phyloP scores from a whole-genome alignment of 2,113 vertebrate genomes.

The Sakesphorus luctuosus region DNA sequence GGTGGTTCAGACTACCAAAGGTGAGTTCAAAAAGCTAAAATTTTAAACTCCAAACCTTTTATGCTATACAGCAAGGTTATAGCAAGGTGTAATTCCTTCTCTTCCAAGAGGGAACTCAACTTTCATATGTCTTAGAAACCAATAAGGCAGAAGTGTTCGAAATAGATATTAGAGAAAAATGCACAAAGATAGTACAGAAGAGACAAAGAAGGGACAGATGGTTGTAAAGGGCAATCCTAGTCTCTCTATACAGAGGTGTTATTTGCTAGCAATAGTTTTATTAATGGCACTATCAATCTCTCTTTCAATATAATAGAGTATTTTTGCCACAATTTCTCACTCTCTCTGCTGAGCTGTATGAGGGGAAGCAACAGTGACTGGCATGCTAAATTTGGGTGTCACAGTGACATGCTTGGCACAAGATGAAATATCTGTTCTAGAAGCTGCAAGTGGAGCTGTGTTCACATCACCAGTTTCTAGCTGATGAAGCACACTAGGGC shows the following conservation, averaged over 20 bases:
- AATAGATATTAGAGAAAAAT: neutral
- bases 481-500: neutral
- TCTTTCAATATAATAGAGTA: constrained; percentile 22
- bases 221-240: neutral
- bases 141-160: constrained; percentile 2
- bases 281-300: constrained; percentile 42
- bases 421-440: constrained; percentile 23
- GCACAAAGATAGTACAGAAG: neutral
- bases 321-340: constrained; percentile 31
- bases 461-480: neutral
- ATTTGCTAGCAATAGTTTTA: constrained; percentile 47
- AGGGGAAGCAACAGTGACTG: constrained; percentile 1
- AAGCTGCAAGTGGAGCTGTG: constrained; percentile 8
- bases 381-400: constrained; percentile 49
- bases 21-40: neutral
- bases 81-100: neutral
- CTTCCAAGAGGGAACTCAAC: neutral
- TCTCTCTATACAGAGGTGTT: neutral
- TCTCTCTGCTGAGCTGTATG: neutral
- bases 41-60: neutral
- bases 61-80: neutral
- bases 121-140: neutral
- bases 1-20: neutral
- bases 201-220: neutral
- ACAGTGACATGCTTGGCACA: constrained; percentile 55